Base-by-base conservation (phyloP, 2,888 invertebrate species). In the Heliconius cydno region DNA sequence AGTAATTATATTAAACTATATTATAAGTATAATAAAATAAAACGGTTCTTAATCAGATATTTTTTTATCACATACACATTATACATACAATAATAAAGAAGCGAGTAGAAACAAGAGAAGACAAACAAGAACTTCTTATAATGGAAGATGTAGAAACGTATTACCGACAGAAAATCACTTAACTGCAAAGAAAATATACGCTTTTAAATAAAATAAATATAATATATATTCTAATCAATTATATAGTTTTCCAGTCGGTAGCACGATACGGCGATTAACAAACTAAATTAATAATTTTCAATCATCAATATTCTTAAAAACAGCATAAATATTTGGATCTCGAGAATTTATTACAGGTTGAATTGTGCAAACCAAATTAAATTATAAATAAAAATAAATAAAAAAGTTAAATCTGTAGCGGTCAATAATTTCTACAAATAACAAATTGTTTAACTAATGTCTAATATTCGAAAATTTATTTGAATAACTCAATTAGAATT, bases 41-140 rank as follows among this genome's bases (percentile, higher is more conserved):
- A 90, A 89, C 88, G 90, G 88, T 89, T 90, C 91, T 91, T 91
- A 92, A 88, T 90, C 90, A 92, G 90, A 92, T 91, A 92, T 86
- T 86, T 80, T 80, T 90, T 91, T 92, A 93, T 93, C 92, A 93
- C 92, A 92, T 92, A 91, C 89, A 91, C 89, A 89, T 90, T 90
- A 90, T 89, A 88, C 57, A 90, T 89, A 88, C 57, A 34, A 77
- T 57, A 68, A 67, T 76, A 80, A 80, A 76, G 68, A 77, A 74
- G 76, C 66, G 30, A 41, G 71, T 70, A 30, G 57, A 75, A 75
- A 66, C 25, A 78, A 80, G 71, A 30, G 46, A 76, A 67, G 71
- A 75, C 57, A 66, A 66, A 76, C 22, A 52, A 60, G 38, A 76
- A 68, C 60, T 79, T 41, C 57, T 76, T 66, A 66, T 38, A 67